Evolutionary conservation across 2,888 invertebrate species (phyloP).

Genomic region (Lathronympha strigana): DNA sequence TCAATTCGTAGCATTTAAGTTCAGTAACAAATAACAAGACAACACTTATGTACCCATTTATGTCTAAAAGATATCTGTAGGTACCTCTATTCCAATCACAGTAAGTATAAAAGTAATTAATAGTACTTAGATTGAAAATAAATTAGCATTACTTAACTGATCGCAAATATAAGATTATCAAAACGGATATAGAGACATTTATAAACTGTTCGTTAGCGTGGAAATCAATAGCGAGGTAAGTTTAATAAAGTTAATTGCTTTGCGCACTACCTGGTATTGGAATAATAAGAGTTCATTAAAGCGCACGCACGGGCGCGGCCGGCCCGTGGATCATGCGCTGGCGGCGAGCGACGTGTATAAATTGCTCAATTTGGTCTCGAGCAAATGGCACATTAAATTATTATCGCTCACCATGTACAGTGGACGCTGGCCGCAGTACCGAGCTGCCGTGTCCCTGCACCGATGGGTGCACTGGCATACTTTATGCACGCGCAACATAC

Average conservation of each 20-base stretch:
- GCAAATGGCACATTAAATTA: slow-evolving; percentile 78
- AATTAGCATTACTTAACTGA: background rate
- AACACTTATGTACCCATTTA: background rate
- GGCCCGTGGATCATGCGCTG: slow-evolving; percentile 48
- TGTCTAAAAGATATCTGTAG: too few species aligned
- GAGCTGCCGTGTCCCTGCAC: slow-evolving; percentile 26
- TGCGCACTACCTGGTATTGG: slow-evolving; percentile 54
- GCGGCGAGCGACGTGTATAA: slow-evolving; percentile 64
- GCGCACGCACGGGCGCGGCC: slow-evolving; percentile 52
- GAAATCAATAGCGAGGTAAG: slow-evolving; percentile 44
- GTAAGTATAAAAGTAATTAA: background rate
- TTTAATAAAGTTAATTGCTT: slow-evolving; percentile 59
- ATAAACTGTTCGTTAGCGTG: slow-evolving; percentile 27
- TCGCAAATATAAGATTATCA: slow-evolving; percentile 10
- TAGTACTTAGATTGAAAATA: background rate
- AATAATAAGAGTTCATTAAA: slow-evolving; percentile 55
- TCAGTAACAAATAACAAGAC: slow-evolving; percentile 1
- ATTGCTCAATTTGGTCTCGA: slow-evolving; percentile 77
- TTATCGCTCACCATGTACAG: slow-evolving; percentile 62
- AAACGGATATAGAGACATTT: slow-evolving; percentile 29
- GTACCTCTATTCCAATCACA: too few species aligned
- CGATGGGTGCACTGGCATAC: background rate
- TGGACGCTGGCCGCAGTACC: slow-evolving; percentile 7
- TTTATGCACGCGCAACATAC: slow-evolving; percentile 5
- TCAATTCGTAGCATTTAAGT: background rate